A percentile compares a stretch with the other conserved stretches of the same genome.
These are phyloP conservation scores for Caenorhabditis virilis DNA, from an alignment of 2,888 invertebrate genomes.

Conservation along the genomic window DNA sequence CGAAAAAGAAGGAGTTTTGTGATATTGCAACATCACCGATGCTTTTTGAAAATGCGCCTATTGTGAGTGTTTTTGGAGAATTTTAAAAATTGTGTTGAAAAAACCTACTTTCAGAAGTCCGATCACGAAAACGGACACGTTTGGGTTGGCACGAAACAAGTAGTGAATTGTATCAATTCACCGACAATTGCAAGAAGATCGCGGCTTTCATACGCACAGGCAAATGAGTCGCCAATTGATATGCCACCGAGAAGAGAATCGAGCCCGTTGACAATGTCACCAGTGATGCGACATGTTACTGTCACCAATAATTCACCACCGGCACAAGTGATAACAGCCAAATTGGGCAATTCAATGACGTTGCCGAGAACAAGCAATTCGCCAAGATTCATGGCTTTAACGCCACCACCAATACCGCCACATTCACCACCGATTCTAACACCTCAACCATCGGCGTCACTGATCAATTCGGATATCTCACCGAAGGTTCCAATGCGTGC, in stretches of 20 bases:
- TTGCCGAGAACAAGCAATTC: conserved; percentile 14
- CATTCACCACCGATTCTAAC: conserved; percentile 29
- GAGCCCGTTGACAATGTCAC: conserved; percentile 14
- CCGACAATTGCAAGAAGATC: conserved; percentile 9
- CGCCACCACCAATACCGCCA: conserved; percentile 18
- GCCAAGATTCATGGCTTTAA: conserved; percentile 5
- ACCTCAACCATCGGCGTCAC: conserved; percentile 18
- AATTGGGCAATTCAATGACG: neutral
- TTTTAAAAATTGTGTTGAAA: neutral
- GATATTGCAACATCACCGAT: conserved; percentile 34
- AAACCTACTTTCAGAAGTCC: conserved; percentile 5
- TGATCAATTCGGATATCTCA: conserved; percentile 23
- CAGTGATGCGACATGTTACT: conserved; percentile 12
- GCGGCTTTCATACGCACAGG: conserved; percentile 25
- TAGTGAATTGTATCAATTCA: conserved; percentile 13
- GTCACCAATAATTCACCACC: conserved; percentile 34
- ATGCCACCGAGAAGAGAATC: conserved; percentile 9
- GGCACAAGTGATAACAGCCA: conserved; percentile 8
- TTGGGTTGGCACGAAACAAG: conserved; percentile 33
- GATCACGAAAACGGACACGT: conserved; percentile 31
- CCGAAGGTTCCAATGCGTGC: conserved; percentile 26
- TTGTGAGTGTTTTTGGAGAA: conserved; percentile 2
- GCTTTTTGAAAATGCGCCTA: conserved; percentile 11
- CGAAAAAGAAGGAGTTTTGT: conserved; percentile 9
- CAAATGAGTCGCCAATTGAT: conserved; percentile 18